Evolutionary conservation across 2,113 vertebrate species (phyloP).

Genomic region (Saimiri boliviensis): DNA sequence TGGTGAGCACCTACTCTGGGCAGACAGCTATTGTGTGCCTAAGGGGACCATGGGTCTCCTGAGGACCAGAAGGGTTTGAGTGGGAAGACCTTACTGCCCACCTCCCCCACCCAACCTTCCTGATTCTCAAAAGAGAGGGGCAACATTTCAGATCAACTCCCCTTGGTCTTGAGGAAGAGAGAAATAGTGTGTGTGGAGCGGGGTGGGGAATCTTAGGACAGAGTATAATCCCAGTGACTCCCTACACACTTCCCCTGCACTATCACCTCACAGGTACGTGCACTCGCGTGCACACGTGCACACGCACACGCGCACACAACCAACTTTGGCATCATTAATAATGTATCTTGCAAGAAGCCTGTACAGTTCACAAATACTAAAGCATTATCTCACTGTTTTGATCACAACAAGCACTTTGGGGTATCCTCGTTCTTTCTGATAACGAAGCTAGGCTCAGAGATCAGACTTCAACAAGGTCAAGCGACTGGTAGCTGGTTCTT

Average conservation of each 20-base stretch:
- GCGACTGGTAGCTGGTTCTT: neutral
- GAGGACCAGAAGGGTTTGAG: neutral
- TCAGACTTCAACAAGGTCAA: constrained; percentile 14
- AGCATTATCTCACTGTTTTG: constrained; percentile 68
- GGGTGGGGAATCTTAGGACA: neutral
- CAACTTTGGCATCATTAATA: constrained; percentile 62
- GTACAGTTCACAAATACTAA: constrained; percentile 69
- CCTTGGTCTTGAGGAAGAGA: neutral
- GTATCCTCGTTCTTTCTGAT: neutral
- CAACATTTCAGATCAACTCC: neutral
- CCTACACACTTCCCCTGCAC: neutral
- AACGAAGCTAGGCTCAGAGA: constrained; percentile 30
- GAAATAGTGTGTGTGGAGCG: neutral
- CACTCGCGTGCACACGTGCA: too few relatives aligned
- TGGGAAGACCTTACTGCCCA: neutral
- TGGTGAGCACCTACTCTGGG: neutral
- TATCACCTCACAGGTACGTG: neutral
- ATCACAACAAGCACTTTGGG: constrained; percentile 51
- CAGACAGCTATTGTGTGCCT: neutral
- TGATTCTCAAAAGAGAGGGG: neutral
- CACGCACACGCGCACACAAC: neutral
- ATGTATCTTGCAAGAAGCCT: constrained; percentile 56
- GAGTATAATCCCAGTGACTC: neutral
- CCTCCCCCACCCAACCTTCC: neutral
- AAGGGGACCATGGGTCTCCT: neutral